Evolutionary conservation across 1,140 invertebrate genomes (phyloP), one percentile per base, ranked within the genome.

Genomic region (Chionoecetes opilio): DNA sequence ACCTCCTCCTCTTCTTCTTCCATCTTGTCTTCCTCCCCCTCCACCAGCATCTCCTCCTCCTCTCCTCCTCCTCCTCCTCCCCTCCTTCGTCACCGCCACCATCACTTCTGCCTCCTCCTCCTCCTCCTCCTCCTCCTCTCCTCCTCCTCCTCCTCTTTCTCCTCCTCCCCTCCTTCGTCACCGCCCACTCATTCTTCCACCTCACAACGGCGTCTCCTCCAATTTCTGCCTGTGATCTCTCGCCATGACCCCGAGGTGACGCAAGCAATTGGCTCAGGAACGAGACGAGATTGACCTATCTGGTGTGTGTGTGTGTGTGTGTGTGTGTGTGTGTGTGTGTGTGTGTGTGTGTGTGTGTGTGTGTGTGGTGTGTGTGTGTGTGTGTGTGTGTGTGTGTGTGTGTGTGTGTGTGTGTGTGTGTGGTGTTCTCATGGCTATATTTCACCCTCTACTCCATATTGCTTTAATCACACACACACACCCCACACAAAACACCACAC

Each of bases 261-360:
- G n/a, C 63, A 75, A 75, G 63, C 63, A 75, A 75, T 75, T 75
- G 63, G 63, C 63, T n/a, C 21, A 26, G n/a, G 63, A 75, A 75
- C 63, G 63, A 75, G 63, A n/a, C n/a, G 21, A 75, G 63, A 75
- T 75, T 75, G 63, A 26, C 63, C 63, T n/a, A 75, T 75, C 21
- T 75, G 21, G 63, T 75, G 63, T 75, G 63, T 75, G 63, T 75
- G 63, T 75, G 63, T 75, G 63, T 75, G 63, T 75, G 63, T 75
- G 63, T 75, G 63, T 75, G 63, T 75, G 63, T 75, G 63, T 75
- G 63, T 75, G 63, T 75, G 63, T 75, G 63, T 75, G 63, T 75
- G 63, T 75, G 63, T 75, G 63, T 75, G 63, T 75, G 63, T 75
- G 63, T 75, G 63, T 75, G 63, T n/a, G 53, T 75, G 53, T 75